Conservation (phyloP, 1,140 invertebrate species). For the Zaprionus kolodkinae region DNA sequence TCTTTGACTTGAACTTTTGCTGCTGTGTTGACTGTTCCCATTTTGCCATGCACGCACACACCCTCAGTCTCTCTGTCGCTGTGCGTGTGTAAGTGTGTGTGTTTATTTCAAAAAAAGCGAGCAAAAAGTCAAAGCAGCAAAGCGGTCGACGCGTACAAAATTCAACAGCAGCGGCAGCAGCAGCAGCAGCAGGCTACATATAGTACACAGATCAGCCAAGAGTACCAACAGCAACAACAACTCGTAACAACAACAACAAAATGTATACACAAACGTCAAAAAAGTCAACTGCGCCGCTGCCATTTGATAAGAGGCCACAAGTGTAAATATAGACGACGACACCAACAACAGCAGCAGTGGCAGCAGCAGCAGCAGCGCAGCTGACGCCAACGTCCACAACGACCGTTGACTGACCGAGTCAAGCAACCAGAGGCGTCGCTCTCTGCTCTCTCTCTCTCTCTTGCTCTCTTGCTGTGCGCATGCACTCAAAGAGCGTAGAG, state of each 20-base stretch:
- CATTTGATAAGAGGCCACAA: slow-evolving; percentile 83
- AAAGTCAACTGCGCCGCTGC: slow-evolving; percentile 82
- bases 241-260: slow-evolving; percentile 37
- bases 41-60: slow-evolving; percentile 39
- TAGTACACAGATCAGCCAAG: slow-evolving; percentile 77
- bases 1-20: slow-evolving; percentile 63
- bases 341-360: slow-evolving; percentile 46
- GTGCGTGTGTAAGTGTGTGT: slow-evolving; percentile 34
- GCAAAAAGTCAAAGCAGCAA: slow-evolving; percentile 79
- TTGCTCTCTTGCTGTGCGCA: slow-evolving; percentile 32
- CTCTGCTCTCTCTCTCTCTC: slow-evolving; percentile 4
- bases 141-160: slow-evolving; percentile 78
- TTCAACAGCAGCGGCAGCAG: slow-evolving; percentile 62
- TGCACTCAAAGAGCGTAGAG: slow-evolving; percentile 24
- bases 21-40: slow-evolving; percentile 65
- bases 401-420: slow-evolving; percentile 73
- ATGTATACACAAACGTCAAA: slow-evolving; percentile 79
- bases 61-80: neutral
- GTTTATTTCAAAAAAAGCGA: slow-evolving; percentile 58
- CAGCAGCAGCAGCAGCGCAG: slow-evolving; percentile 6
- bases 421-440: slow-evolving; percentile 28
- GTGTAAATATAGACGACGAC: slow-evolving; percentile 80
- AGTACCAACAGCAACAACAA: slow-evolving; percentile 44
- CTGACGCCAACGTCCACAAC: slow-evolving; percentile 68
- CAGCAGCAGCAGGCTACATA: slow-evolving; percentile 54